Conservation (phyloP, 2,113 vertebrate species). For the Gallinago jamesoni region DNA sequence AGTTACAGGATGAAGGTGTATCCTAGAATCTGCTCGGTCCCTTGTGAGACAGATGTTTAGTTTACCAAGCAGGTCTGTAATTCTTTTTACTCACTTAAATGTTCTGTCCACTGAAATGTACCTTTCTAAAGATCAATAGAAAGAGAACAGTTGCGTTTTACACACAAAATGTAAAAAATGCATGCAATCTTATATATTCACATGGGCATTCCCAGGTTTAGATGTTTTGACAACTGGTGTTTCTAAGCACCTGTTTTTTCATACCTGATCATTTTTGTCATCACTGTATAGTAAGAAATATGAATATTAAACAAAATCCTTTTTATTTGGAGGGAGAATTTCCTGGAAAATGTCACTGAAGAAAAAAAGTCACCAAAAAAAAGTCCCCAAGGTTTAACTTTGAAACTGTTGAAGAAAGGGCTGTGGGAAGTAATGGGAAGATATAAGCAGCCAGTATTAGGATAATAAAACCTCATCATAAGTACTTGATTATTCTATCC, state of each 20-base stretch:
- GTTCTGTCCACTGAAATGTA: neutral
- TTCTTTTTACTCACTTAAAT: neutral
- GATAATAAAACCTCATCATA: neutral
- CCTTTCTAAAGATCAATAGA: fast-evolving
- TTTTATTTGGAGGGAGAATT: neutral
- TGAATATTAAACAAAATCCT: neutral
- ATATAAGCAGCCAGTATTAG: neutral
- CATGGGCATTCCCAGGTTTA: fast-evolving
- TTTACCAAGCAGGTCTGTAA: neutral
- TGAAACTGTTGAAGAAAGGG: neutral
- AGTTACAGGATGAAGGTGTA: neutral
- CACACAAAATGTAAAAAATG: neutral
- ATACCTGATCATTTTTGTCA: neutral
- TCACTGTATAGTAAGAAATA: neutral
- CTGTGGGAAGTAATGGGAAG: neutral
- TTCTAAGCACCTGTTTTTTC: neutral
- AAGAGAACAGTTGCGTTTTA: neutral
- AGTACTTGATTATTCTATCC: neutral
- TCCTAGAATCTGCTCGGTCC: neutral
- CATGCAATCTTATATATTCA: neutral
- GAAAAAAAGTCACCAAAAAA: neutral
- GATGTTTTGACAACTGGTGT: neutral
- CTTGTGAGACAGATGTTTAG: neutral
- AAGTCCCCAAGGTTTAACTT: neutral
- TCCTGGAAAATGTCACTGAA: neutral